These are phyloP conservation scores for Oophaga pumilio DNA, from an alignment of 2,113 vertebrate species.

Conservation along the genomic window DNA sequence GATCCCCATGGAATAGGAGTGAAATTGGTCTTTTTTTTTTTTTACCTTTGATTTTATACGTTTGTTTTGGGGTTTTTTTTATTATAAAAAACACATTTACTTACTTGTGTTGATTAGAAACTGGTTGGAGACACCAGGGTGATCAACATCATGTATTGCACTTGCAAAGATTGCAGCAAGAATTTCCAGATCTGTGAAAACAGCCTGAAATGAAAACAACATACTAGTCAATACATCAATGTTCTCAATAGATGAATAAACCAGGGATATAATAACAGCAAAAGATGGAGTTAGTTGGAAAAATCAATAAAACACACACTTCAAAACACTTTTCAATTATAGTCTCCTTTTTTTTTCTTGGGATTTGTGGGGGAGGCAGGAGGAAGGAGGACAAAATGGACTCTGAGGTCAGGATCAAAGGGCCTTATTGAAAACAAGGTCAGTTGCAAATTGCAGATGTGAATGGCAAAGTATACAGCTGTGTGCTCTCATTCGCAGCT, in stretches of 20 bases:
- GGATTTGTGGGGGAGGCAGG: no score
- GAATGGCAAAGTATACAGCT: no score
- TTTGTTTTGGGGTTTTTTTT: neutral
- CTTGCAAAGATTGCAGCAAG: constrained; percentile 98
- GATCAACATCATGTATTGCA: constrained; percentile 98
- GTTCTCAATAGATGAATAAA: neutral
- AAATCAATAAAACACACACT: neutral
- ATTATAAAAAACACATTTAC: constrained; percentile 63
- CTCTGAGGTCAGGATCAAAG: no score
- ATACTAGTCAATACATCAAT: constrained; percentile 13
- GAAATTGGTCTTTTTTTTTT: neutral
- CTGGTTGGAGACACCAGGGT: constrained; percentile 98
- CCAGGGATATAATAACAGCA: neutral
- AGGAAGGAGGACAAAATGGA: no score
- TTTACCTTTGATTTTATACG: neutral
- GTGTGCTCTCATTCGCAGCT: no score
- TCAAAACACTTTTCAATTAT: neutral
- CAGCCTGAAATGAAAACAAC: constrained; percentile 77
- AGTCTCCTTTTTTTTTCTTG: no score
- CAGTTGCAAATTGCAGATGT: no score
- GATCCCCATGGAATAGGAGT: neutral
- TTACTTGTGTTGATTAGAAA: constrained; percentile 99
- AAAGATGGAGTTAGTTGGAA: neutral
- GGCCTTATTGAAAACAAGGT: no score
- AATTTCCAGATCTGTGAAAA: constrained; percentile 98